A percentile compares a stretch with the other conserved stretches of the same genome.
phyloP scores from a whole-genome alignment of 2,113 vertebrate genomes.

The Fulmarus glacialis region DNA sequence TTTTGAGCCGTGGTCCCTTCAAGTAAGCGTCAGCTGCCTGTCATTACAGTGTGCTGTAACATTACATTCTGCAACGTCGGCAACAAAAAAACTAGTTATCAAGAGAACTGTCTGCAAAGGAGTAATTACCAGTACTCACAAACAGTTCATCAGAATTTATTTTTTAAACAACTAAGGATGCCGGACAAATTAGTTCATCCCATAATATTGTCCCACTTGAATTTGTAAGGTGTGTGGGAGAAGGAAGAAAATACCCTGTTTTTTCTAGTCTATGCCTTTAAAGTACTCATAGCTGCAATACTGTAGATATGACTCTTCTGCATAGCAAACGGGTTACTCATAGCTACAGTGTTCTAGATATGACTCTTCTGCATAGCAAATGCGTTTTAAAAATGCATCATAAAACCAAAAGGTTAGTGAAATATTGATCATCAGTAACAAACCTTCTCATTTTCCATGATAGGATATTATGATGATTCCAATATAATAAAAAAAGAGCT shows the following conservation, averaged over 20 bases:
- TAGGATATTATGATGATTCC: not conserved
- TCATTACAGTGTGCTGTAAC: not conserved
- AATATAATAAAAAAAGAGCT: not conserved
- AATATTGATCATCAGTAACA: not conserved
- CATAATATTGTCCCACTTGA: not conserved
- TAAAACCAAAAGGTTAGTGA: not conserved
- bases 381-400: not conserved
- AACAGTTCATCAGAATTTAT: not conserved
- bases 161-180: not conserved
- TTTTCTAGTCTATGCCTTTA: not conserved
- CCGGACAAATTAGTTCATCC: not conserved
- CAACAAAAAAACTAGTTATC: not conserved
- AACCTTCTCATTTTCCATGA: not conserved
- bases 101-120: not conserved
- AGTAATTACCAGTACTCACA: not conserved
- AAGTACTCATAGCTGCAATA: not conserved
- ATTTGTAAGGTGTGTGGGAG: not conserved
- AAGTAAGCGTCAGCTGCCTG: not conserved
- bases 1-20: not conserved
- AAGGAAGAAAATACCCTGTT: not conserved
- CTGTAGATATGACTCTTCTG: not conserved
- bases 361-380: not conserved
- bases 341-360: not conserved
- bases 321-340: constrained; percentile 52
- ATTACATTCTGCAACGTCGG: fast-evolving